Conservation (phyloP, 2,797 vertebrate species). For the Thripadectes ignobilis region DNA sequence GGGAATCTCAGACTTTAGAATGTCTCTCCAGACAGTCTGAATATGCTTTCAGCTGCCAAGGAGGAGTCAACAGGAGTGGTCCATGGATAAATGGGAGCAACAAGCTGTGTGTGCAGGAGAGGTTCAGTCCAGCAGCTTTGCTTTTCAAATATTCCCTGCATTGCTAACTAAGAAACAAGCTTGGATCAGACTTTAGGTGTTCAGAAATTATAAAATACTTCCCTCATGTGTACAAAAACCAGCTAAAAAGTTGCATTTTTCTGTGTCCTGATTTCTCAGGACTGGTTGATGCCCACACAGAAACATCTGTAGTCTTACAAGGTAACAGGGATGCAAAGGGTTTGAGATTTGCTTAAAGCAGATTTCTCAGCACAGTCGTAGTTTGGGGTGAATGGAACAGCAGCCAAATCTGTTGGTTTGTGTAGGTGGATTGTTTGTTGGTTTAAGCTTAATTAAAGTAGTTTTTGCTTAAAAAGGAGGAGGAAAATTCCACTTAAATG, state of each 20-base stretch:
- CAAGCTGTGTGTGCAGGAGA: neutral
- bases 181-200: neutral
- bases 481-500: neutral
- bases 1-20: conserved; percentile 28
- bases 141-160: neutral
- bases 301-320: neutral
- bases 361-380: neutral
- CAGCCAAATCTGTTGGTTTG: neutral
- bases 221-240: no score
- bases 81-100: neutral
- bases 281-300: neutral
- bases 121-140: neutral
- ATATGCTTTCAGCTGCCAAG: conserved; percentile 13
- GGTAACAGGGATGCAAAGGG: neutral
- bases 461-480: neutral
- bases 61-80: neutral
- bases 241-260: no score
- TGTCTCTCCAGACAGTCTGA: neutral
- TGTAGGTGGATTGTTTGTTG: neutral
- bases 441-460: conserved; percentile 24
- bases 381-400: neutral
- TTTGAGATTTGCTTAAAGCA: neutral
- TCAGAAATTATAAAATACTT: neutral
- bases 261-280: neutral
- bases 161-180: neutral